Percentiles rank a stretch among this genome's conserved stretches.
Conservation (phyloP, 2,113 vertebrate species). For the Felis catus region F.catus_Fca126_mat1.0 CM031415.1:136956001-136956500, state of each 20-base stretch:
- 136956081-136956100: not conserved
- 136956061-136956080: not conserved
- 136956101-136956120: not conserved
- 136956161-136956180: not conserved
- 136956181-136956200: not conserved
- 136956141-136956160: not conserved
- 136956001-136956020: not conserved
- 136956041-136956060: not conserved
- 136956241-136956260: not conserved
- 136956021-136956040: not conserved
- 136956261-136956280: not conserved
- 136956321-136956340: not conserved
- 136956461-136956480: not conserved
- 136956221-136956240: not conserved
- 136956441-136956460: not conserved
- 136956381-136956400: not conserved
- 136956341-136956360: not conserved
- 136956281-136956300: not conserved
- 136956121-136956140: not conserved
- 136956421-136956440: not conserved
- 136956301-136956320: not conserved
- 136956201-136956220: not conserved
- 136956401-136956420: not conserved
- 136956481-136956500: not conserved
- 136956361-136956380: not conserved